Conservation (phyloP, 2,797 vertebrate species). For the Meda fulgida region DNA sequence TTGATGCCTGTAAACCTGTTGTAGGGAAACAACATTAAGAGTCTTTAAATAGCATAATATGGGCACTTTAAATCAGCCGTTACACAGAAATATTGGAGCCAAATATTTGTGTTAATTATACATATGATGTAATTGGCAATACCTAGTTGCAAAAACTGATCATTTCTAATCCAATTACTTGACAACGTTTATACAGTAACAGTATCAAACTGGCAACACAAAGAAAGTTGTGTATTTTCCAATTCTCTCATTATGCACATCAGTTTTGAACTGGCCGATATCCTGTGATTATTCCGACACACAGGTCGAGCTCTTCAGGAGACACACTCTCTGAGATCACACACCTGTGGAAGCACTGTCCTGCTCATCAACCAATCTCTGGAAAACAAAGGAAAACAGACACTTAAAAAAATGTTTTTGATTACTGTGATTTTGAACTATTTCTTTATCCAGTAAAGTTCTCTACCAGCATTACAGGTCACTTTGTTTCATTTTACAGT, state of each 20-base stretch:
- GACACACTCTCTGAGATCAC: too few species aligned
- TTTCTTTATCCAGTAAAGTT: neutral
- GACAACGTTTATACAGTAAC: neutral
- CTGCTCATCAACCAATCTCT: too few species aligned
- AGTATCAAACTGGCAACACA: neutral
- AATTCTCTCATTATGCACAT: neutral
- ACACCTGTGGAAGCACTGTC: too few species aligned
- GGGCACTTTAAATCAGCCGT: too few species aligned
- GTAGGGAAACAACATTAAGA: too few species aligned
- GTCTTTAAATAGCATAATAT: too few species aligned
- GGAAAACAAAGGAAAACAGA: too few species aligned
- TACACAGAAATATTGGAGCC: neutral
- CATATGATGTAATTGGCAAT: neutral
- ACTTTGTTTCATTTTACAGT: neutral
- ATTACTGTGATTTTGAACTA: neutral
- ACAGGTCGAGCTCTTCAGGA: too few species aligned
- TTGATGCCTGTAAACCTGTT: too few species aligned
- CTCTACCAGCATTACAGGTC: neutral
- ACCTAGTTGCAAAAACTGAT: neutral
- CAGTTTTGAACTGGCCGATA: neutral
- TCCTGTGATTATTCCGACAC: conserved; percentile 4
- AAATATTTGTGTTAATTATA: neutral
- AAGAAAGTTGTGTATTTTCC: too few species aligned
- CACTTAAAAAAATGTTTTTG: too few species aligned
- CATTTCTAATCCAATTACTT: neutral